Evolutionary conservation across 2,888 invertebrate species (phyloP).

Genomic region (Drosophila falleni): DNA sequence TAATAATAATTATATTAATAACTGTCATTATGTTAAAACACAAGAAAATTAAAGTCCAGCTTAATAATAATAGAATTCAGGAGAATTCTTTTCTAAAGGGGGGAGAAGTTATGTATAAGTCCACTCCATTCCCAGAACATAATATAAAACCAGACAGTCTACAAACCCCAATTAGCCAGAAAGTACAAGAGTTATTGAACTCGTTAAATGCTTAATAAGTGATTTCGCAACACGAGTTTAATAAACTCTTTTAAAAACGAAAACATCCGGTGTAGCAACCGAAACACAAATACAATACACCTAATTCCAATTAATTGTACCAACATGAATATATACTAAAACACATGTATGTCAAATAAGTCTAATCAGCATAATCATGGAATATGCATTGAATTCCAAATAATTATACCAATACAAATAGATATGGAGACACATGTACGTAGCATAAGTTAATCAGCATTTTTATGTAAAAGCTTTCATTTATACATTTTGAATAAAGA

Average conservation of each 20-base stretch:
- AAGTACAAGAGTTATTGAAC: slow-evolving; percentile 26
- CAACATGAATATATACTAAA: slow-evolving; percentile 5
- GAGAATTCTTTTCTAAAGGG: slow-evolving; percentile 3
- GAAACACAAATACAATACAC: slow-evolving; percentile 1
- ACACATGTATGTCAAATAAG: slow-evolving; percentile 9
- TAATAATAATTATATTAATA: not conserved
- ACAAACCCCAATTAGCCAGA: slow-evolving; percentile 16
- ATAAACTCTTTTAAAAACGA: slow-evolving; percentile 9
- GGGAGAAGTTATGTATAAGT: slow-evolving; percentile 18
- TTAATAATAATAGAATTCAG: slow-evolving; percentile 5
- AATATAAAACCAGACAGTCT: slow-evolving; percentile 9
- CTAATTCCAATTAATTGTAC: slow-evolving; percentile 10
- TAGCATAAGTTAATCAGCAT: slow-evolving; percentile 12
- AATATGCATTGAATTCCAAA: slow-evolving; percentile 18
- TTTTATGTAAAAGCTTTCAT: slow-evolving; percentile 17
- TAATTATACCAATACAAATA: slow-evolving; percentile 10
- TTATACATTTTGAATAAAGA: slow-evolving; percentile 15
- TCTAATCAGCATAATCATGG: slow-evolving; percentile 19
- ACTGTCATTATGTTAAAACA: not conserved
- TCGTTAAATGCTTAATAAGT: slow-evolving; percentile 24
- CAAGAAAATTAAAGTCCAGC: not conserved
- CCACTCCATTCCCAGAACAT: slow-evolving; percentile 19
- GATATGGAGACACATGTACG: slow-evolving; percentile 6
- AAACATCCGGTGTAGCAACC: slow-evolving; percentile 14
- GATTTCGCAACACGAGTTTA: slow-evolving; percentile 13